These are phyloP conservation scores for Syngnathoides biaculeatus DNA, from an alignment of 2,113 vertebrate genomes.

Conservation along the genomic window DNA sequence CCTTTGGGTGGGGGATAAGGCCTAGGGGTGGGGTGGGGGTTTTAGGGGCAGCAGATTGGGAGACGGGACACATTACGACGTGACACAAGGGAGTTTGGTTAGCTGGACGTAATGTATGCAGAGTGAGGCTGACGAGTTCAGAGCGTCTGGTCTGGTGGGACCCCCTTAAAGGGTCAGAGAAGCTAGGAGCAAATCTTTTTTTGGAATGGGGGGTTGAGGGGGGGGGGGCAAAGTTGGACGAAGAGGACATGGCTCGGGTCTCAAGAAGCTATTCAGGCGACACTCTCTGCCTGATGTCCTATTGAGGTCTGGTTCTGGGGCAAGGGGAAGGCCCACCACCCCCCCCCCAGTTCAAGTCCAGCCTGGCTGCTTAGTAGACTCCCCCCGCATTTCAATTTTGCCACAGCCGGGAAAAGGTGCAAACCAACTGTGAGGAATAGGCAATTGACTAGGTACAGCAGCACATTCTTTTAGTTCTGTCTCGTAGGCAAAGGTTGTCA, in stretches of 20 bases:
- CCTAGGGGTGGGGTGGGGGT: slow-evolving; percentile 28
- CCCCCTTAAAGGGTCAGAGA: slow-evolving; percentile 60
- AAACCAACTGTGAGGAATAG: too few relatives aligned
- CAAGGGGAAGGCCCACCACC: slow-evolving; percentile 38
- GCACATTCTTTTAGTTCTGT: too few relatives aligned
- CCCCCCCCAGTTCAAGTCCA: slow-evolving; percentile 32
- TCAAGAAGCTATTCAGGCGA: slow-evolving; percentile 43
- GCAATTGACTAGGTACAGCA: too few relatives aligned
- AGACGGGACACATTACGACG: slow-evolving; percentile 50
- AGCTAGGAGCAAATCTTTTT: slow-evolving; percentile 46
- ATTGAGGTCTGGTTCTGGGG: slow-evolving; percentile 68
- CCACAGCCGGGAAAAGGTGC: slow-evolving; percentile 43
- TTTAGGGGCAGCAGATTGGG: slow-evolving; percentile 56
- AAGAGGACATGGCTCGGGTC: slow-evolving; percentile 27
- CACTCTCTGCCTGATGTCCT: slow-evolving; percentile 67
- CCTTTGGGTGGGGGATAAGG: background rate
- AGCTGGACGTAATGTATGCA: slow-evolving; percentile 66
- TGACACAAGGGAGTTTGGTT: slow-evolving; percentile 56
- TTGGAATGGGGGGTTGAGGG: background rate
- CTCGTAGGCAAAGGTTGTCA: too few relatives aligned
- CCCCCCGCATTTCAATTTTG: slow-evolving; percentile 71
- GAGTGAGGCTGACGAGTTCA: slow-evolving; percentile 49
- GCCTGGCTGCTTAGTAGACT: slow-evolving; percentile 60
- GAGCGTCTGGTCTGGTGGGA: slow-evolving; percentile 67
- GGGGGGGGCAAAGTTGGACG: slow-evolving; percentile 8